phyloP scores from a whole-genome alignment of 2,888 invertebrate species.

The Dugesia japonica region DNA sequence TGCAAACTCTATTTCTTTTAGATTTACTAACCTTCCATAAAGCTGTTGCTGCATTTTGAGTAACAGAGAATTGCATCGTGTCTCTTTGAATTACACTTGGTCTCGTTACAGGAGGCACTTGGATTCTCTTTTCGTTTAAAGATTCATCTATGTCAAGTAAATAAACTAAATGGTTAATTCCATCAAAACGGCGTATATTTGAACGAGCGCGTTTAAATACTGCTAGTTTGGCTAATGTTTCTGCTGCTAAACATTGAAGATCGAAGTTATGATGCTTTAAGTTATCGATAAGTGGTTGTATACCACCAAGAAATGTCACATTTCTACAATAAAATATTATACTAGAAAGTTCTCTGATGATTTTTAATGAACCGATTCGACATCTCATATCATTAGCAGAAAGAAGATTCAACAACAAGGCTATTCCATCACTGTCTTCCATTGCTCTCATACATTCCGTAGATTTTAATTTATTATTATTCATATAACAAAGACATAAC shows the following conservation, averaged over 20 bases:
- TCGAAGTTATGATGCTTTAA: constrained; percentile 20
- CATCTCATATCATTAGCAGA: constrained; percentile 28
- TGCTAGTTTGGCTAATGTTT: constrained; percentile 11
- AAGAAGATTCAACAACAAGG: constrained; percentile 13
- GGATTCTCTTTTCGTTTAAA: neutral
- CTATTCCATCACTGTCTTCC: constrained; percentile 28
- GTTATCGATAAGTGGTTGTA: constrained; percentile 17
- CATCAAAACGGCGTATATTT: constrained; percentile 28
- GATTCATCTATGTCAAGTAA: constrained; percentile 23
- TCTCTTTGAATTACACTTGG: neutral
- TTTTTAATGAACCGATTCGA: constrained; percentile 20
- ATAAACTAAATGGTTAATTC: constrained; percentile 20
- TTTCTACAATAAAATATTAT: constrained; percentile 23
- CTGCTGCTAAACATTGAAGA: constrained; percentile 23
- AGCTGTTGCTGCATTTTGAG: constrained; percentile 16
- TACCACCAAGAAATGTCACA: constrained; percentile 21
- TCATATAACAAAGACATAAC: constrained; percentile 10
- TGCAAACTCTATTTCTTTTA: constrained; percentile 22
- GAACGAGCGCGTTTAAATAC: constrained; percentile 24
- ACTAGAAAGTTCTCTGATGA: constrained; percentile 7
- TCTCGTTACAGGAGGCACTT: neutral
- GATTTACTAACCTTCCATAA: constrained; percentile 24
- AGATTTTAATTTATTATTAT: constrained; percentile 11
- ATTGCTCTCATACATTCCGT: constrained; percentile 22
- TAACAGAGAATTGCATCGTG: neutral